These are phyloP conservation scores for Hassar affinis DNA, from an alignment of 2,113 vertebrate species.

Conservation along the genomic window DNA sequence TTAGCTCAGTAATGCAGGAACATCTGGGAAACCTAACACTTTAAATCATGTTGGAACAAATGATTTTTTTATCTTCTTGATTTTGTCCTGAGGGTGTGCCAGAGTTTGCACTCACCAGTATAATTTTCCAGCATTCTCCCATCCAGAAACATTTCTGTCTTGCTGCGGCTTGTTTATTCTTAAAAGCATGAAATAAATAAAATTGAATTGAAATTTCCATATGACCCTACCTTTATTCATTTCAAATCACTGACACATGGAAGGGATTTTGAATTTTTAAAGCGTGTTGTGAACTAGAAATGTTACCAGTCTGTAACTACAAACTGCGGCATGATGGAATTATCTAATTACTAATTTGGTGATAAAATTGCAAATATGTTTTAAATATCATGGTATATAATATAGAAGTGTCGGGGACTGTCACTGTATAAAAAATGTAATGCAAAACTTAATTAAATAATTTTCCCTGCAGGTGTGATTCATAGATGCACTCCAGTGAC, in stretches of 20 bases:
- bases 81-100: neutral
- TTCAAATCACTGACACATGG: neutral
- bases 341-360: neutral
- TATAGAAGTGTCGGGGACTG: neutral
- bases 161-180: neutral
- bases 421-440: neutral
- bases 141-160: neutral
- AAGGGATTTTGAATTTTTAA: neutral
- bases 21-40: neutral
- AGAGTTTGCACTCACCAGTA: neutral
- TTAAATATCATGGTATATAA: neutral
- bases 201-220: neutral
- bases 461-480: conserved; percentile 64
- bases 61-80: neutral
- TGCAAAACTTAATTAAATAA: neutral
- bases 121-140: neutral
- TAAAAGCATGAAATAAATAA: neutral
- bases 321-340: neutral
- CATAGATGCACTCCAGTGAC: conserved; percentile 82
- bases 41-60: neutral
- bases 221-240: neutral
- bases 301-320: too few relatives aligned
- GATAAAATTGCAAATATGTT: neutral
- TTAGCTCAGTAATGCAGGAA: too few relatives aligned
- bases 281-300: too few relatives aligned